Evolutionary conservation across 2,888 invertebrate genomes (phyloP).

Genomic region (Rhyacophila evoluta): DNA sequence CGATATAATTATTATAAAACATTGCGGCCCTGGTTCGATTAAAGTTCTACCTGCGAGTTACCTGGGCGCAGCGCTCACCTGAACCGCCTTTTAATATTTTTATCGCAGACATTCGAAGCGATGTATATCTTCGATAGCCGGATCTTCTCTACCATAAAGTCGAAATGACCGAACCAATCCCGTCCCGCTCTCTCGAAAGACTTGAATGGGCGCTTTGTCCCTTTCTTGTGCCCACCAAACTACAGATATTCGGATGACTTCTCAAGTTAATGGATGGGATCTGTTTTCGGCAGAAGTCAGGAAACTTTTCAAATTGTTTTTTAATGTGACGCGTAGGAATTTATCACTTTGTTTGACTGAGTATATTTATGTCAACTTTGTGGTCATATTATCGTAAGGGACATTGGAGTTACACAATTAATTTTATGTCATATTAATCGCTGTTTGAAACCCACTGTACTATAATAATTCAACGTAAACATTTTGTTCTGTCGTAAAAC

Average conservation of each 20-base stretch:
- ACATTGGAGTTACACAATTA: too few species aligned
- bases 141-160: conserved; percentile 26
- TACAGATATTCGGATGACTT: conserved; percentile 34
- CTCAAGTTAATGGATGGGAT: conserved; percentile 45
- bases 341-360: not conserved
- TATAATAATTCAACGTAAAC: too few species aligned
- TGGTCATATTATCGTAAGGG: too few species aligned
- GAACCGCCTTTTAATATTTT: conserved; percentile 48
- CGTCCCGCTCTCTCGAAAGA: conserved; percentile 11
- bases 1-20: too few species aligned
- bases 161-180: not conserved
- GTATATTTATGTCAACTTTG: too few species aligned
- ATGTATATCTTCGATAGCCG: conserved; percentile 47
- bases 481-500: too few species aligned
- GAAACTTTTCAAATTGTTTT: conserved; percentile 22
- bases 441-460: too few species aligned
- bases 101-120: conserved; percentile 52
- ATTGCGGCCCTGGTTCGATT: conserved; percentile 31
- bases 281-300: conserved; percentile 36
- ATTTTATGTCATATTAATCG: too few species aligned
- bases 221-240: not conserved
- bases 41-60: conserved; percentile 35
- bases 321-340: not conserved
- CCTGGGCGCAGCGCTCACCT: not conserved
- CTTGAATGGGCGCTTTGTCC: not conserved